phyloP scores from a whole-genome alignment of 2,113 vertebrate genomes.

The Casuarius casuarius region DNA sequence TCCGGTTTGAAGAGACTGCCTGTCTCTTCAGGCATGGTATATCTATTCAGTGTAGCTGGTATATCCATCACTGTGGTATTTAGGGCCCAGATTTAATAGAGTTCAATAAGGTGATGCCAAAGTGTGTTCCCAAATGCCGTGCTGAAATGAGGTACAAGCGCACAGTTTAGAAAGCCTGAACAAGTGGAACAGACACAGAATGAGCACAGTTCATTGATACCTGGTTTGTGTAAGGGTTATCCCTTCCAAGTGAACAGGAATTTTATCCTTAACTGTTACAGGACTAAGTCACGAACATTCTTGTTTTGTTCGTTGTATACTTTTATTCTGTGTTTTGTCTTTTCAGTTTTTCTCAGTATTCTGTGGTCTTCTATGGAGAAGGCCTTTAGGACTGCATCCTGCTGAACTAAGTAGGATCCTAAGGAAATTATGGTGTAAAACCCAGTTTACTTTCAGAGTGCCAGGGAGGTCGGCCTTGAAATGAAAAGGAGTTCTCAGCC shows the following conservation, averaged over 20 bases:
- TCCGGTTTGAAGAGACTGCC: not conserved
- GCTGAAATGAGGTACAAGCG: not conserved
- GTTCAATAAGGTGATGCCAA: not conserved
- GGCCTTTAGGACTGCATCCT: not conserved
- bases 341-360: not conserved
- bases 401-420: not conserved
- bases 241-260: not conserved
- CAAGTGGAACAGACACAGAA: not conserved
- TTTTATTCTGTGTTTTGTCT: not conserved
- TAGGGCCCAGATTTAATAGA: not conserved
- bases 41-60: not conserved
- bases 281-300: not conserved
- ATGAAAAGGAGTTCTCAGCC: not conserved
- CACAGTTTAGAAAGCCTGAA: not conserved
- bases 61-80: not conserved
- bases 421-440: not conserved
- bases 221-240: not conserved
- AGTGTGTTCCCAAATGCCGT: not conserved
- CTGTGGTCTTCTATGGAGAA: not conserved
- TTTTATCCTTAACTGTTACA: not conserved
- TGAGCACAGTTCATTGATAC: not conserved
- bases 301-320: not conserved
- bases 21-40: not conserved
- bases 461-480: not conserved
- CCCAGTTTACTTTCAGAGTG: rapidly evolving